These are phyloP conservation scores for Bettongia penicillata DNA, from an alignment of 2,113 vertebrate genomes.

Conservation along the genomic window DNA sequence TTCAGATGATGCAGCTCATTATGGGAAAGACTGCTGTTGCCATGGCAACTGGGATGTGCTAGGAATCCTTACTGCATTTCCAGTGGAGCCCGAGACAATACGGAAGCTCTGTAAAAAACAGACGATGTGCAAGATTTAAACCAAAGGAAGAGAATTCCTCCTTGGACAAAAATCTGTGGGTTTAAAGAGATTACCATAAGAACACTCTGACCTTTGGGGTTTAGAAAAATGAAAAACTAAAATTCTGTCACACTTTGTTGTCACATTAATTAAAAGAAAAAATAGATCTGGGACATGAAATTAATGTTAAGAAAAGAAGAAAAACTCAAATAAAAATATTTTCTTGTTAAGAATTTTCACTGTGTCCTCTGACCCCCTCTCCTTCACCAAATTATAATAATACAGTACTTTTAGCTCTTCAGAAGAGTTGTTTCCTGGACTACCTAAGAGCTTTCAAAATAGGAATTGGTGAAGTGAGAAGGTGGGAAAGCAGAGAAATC, in stretches of 20 bases:
- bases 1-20: slow-evolving; percentile 98
- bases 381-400: not conserved
- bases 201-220: not conserved
- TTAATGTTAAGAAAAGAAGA: slow-evolving; percentile 62
- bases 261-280: slow-evolving; percentile 44
- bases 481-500: slow-evolving; percentile 24
- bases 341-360: slow-evolving; percentile 26
- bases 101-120: slow-evolving; percentile 87
- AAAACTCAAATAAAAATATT: slow-evolving; percentile 57
- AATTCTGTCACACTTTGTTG: slow-evolving; percentile 31
- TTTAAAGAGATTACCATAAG: slow-evolving; percentile 66
- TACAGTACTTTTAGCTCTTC: slow-evolving; percentile 42
- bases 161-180: slow-evolving; percentile 50
- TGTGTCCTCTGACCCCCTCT: slow-evolving; percentile 1
- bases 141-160: slow-evolving; percentile 62
- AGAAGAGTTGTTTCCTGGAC: slow-evolving; percentile 48
- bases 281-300: not conserved
- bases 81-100: slow-evolving; percentile 92
- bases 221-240: slow-evolving; percentile 32
- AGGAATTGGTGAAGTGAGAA: slow-evolving; percentile 34
- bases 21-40: slow-evolving; percentile 94
- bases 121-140: slow-evolving; percentile 79
- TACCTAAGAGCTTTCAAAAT: slow-evolving; percentile 37
- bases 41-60: slow-evolving; percentile 94
- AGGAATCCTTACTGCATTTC: slow-evolving; percentile 89